A percentile compares a stretch with the other conserved stretches of the same genome.
Evolutionary conservation across 1,140 invertebrate species (phyloP).

Genomic region (Cepaea nemoralis): DNA sequence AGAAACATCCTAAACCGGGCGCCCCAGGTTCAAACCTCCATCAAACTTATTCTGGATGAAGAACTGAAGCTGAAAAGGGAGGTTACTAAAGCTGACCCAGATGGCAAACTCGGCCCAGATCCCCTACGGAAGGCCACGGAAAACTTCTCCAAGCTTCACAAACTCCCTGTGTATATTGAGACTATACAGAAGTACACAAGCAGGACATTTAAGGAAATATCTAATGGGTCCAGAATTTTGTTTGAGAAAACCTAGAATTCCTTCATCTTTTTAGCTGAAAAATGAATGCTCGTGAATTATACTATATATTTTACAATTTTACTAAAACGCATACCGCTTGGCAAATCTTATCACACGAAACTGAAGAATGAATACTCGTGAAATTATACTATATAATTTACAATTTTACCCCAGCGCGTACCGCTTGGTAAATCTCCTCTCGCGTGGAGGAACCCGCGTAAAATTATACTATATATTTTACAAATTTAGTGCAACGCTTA

Average conservation of each 20-base stretch:
- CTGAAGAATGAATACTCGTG: no score
- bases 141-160: conserved; percentile 48
- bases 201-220: conserved; percentile 45
- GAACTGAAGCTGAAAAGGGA: conserved; percentile 49
- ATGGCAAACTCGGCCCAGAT: conserved; percentile 43
- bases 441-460: no score
- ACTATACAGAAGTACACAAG: conserved; percentile 48
- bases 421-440: no score
- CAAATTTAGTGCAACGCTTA: no score
- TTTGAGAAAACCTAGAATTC: conserved; percentile 37
- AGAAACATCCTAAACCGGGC: conserved; percentile 46
- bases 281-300: no score
- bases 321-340: no score
- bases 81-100: conserved; percentile 48
- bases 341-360: no score
- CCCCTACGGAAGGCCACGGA: conserved; percentile 43
- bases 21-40: conserved; percentile 45
- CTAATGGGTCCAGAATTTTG: conserved; percentile 50
- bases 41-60: conserved; percentile 48
- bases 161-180: conserved; percentile 46
- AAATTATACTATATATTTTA: no score
- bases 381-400: neutral
- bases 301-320: no score
- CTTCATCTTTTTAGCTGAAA: conserved; percentile 4
- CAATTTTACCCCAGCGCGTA: neutral